Evolutionary conservation across 2,797 vertebrate species (phyloP), one percentile per base, ranked within the genome.

Genomic region (Crenuchus spilurus): DNA sequence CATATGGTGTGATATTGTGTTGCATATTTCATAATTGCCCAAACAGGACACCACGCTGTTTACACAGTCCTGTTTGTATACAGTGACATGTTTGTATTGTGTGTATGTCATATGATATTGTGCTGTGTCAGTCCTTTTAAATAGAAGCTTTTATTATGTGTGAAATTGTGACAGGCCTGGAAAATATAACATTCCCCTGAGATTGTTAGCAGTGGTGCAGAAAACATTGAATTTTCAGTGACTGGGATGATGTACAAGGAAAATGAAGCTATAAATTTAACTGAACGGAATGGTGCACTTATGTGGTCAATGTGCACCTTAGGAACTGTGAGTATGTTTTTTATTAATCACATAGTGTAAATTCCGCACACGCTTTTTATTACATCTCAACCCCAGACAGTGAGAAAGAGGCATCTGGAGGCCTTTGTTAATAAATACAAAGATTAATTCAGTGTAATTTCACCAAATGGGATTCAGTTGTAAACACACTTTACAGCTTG

Each of bases 401-500:
- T 8, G n/a, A 26, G 41, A 14, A 16, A 48, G 13, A 44, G 10
- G 20, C 22, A 16, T 20, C 35, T 11, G 16, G 18, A 22, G 48
- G 39, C 2, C 10, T 44, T 42, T 63, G 60, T 28, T 30, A 42
- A 44, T 31, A 64, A 64, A 41, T 37, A 28, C 20, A 28, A 42
- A 42, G 60, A 62, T 42, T 42, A 63, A 63, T 30, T 44, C 16
- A 14, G 3, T 44, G 37, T 44, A 28, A 44, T 63, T 63, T 63
- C 22, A 42, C 39, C 14, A 44, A 63, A 30, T 64, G 26, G 33
- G 41, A 48, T 26, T 24, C 22, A 44, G 60, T 30, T 42, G 5
- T 44, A 44, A 44, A 42, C 35, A 30, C 14, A 64, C 41, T 64
- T 64, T 22, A 31, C 62, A 64, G n/a, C 42, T 37, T 31, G 33